Conservation (phyloP, 2,113 vertebrate species). For the Tachuris rubrigastra region DNA sequence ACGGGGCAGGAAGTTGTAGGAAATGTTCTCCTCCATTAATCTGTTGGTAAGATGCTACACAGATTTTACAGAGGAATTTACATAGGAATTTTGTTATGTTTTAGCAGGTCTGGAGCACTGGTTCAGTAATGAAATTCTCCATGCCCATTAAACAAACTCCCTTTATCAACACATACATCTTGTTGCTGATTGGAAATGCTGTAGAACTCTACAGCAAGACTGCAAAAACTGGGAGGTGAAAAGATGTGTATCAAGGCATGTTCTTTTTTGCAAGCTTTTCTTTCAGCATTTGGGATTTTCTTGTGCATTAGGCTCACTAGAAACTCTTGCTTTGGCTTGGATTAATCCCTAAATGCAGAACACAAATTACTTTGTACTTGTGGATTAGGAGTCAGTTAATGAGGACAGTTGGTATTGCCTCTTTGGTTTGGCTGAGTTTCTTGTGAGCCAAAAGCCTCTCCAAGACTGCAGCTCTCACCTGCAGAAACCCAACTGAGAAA, state of each 20-base stretch:
- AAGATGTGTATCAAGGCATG: not conserved
- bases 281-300: not conserved
- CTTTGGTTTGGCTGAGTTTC: not conserved
- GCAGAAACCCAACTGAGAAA: not conserved
- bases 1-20: not conserved
- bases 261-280: not conserved
- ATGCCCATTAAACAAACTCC: not conserved
- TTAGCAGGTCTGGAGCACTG: not conserved
- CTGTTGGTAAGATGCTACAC: not conserved
- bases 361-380: not conserved
- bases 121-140: not conserved
- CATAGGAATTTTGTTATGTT: not conserved
- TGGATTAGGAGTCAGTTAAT: slow-evolving; percentile 18
- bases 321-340: not conserved
- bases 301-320: not conserved
- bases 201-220: not conserved
- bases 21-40: not conserved
- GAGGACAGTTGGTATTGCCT: slow-evolving; percentile 10
- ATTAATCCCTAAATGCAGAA: slow-evolving; percentile 2
- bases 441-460: not conserved
- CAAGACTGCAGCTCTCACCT: not conserved
- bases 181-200: not conserved
- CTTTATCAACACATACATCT: not conserved
- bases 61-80: not conserved
- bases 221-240: not conserved